phyloP scores from a whole-genome alignment of 1,140 invertebrate species.

The Aphaenogaster rudis region DNA sequence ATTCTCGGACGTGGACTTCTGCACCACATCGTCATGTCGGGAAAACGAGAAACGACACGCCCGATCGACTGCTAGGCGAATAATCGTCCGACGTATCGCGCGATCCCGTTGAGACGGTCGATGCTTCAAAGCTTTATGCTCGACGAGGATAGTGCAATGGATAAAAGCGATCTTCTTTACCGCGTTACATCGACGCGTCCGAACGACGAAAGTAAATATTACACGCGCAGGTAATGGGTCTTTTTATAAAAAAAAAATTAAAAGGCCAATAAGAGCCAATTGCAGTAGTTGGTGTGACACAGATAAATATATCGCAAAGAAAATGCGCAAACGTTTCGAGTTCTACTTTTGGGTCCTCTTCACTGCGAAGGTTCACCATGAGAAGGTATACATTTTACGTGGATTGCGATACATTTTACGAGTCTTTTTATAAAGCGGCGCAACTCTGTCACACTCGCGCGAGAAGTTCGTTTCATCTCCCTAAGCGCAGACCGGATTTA shows the following conservation, averaged over 20 bases:
- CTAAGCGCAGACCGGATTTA: not conserved
- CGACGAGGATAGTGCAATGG: not conserved
- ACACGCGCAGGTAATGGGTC: not conserved
- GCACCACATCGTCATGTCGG: not conserved
- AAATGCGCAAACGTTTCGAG: too few relatives aligned
- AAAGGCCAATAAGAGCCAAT: too few relatives aligned
- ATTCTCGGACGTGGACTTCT: slow-evolving; percentile 2
- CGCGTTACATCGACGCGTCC: not conserved
- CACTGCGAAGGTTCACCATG: too few relatives aligned
- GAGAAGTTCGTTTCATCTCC: not conserved
- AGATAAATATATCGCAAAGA: too few relatives aligned
- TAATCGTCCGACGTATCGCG: not conserved
- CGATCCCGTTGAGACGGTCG: not conserved
- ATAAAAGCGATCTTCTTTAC: slow-evolving; percentile 7
- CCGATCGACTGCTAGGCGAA: not conserved
- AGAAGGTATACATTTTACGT: too few relatives aligned
- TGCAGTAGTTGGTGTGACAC: too few relatives aligned
- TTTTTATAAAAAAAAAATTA: not conserved
- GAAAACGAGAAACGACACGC: slow-evolving; percentile 3
- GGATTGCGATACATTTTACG: too few relatives aligned
- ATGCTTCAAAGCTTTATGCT: not conserved
- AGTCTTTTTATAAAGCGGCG: not conserved
- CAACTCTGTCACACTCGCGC: not conserved
- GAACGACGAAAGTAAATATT: not conserved
- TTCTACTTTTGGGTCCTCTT: too few relatives aligned